Evolutionary conservation across 2,797 vertebrate genomes (phyloP).

Genomic region (Propithecus perrieri): DNA sequence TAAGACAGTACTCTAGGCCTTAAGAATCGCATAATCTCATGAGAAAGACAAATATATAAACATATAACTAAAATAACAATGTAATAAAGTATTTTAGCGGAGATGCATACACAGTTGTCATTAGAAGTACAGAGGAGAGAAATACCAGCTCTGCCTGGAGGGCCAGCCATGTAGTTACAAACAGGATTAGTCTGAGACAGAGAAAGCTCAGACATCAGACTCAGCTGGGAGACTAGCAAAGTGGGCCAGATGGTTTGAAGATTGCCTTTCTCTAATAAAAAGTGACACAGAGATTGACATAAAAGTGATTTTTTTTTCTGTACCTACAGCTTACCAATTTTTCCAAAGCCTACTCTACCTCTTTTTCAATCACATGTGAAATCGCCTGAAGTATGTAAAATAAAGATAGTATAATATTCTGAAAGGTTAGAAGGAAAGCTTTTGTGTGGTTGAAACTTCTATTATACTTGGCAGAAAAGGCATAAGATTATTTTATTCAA

Average conservation of each 20-base stretch:
- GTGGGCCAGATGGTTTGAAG: not conserved
- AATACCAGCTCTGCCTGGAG: not conserved
- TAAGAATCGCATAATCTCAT: not conserved
- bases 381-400: not conserved
- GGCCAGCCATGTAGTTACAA: not conserved
- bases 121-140: not conserved
- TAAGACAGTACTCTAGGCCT: not conserved
- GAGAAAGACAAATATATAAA: slow-evolving; percentile 16
- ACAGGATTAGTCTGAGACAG: not conserved
- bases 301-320: not conserved
- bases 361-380: not conserved
- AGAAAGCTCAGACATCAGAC: not conserved
- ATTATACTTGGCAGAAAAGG: not conserved
- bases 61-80: not conserved
- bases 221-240: not conserved
- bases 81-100: not conserved
- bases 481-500: not conserved
- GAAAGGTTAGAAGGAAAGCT: not conserved
- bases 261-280: not conserved
- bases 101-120: not conserved
- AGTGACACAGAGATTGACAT: not conserved
- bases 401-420: not conserved
- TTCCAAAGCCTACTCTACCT: not conserved
- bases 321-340: not conserved
- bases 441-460: not conserved